Base-by-base conservation (phyloP, 2,797 vertebrate species). In the Stomatorhinus walkeri region DNA sequence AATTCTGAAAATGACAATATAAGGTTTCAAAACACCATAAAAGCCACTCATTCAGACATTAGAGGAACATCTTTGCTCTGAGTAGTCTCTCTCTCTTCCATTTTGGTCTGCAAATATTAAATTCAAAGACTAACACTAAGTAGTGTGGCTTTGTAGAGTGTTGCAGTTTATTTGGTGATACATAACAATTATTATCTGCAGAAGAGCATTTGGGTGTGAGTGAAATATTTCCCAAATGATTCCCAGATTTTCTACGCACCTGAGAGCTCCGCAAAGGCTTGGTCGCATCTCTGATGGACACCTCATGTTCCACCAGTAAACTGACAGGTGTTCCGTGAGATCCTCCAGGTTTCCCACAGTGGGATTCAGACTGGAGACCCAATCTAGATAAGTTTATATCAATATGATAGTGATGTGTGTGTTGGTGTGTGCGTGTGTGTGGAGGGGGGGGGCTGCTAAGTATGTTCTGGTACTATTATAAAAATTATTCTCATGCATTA, bases 81-180 rank as follows among this genome's bases (percentile, higher is more conserved):
- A 84, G 19, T 10, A 46, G 40, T 46, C 79, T 84, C 7, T 49
- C 19, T 83, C 79, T 83, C 36, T 48, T 64, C 59, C 59, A 64
- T 40, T 48, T 83, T n/a, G 40, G 46, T 84, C 72, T 88, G 85
- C 72, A 89, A 46, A 40, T 89, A 19, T 89, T 1, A 72, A 64
- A 89, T 14, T 46, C 28, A 76, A 48, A 68, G 28, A 68, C 64
- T 68, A 68, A 32, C 28, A 28, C 61, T 24, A 28, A 32, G 10
- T 28, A 28, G 61, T 68, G 28, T 43, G 36, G 8, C 68, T 43
- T 79, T 43, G 43, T 79, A 79, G 36, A 16, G 72, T 1, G 2
- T 43, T 79, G 16, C 16, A 40, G 19, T 76, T 19, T 40, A 6
- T 3, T 40, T 76, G 72, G 5, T 43, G 36, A 76, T 76, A 40